Evolutionary conservation across 2,888 invertebrate species (phyloP).

Genomic region (Amorpha juglandis): DNA sequence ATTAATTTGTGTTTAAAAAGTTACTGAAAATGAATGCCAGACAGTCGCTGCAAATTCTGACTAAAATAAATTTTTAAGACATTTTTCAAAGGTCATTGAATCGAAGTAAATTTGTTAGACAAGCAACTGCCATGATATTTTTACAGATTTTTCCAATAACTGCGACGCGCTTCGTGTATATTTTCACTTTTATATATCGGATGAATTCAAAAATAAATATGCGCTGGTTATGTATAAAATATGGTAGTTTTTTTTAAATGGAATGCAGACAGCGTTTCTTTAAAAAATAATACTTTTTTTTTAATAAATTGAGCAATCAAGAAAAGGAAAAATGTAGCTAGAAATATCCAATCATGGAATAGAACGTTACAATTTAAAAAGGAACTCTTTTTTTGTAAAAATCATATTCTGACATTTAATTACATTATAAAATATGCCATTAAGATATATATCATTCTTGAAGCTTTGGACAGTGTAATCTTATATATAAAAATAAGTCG

Average conservation of each 20-base stretch:
- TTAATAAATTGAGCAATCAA: neutral
- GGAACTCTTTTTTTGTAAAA: too few relatives aligned
- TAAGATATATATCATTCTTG: too few relatives aligned
- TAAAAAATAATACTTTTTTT: neutral
- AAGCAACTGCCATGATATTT: constrained; percentile 3
- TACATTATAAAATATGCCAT: too few relatives aligned
- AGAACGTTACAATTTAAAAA: neutral
- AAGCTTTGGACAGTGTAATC: too few relatives aligned
- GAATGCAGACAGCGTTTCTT: neutral
- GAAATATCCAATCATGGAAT: neutral
- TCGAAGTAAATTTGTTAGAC: neutral
- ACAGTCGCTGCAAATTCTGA: neutral
- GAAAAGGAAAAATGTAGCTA: neutral
- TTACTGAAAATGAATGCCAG: too few relatives aligned
- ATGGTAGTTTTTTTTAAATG: neutral
- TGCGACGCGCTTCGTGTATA: neutral
- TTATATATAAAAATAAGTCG: too few relatives aligned
- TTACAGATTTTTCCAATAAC: neutral
- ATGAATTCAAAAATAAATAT: neutral
- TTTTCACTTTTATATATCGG: neutral
- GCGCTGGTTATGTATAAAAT: neutral
- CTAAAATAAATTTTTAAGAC: neutral
- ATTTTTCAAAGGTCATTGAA: neutral
- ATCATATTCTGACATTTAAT: too few relatives aligned
- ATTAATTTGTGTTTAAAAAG: too few relatives aligned